Conservation (phyloP, 2,888 invertebrate genomes). For the Parnassius smintheus region DNA sequence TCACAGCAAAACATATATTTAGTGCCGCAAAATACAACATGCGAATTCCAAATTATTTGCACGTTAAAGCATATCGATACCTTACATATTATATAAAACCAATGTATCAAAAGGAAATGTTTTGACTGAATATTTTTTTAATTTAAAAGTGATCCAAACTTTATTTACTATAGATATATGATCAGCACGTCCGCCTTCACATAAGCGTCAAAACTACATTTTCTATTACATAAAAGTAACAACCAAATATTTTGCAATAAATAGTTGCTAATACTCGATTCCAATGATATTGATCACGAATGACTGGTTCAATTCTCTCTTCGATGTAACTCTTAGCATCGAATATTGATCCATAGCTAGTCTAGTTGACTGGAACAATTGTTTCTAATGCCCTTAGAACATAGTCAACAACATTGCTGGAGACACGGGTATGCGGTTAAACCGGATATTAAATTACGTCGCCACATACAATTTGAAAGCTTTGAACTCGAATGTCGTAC, state of each 20-base stretch:
- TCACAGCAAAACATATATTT: background rate
- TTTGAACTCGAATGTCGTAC: slow-evolving; percentile 23
- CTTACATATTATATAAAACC: background rate
- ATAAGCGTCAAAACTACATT: background rate
- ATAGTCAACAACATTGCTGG: slow-evolving; percentile 40
- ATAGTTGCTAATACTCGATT: slow-evolving; percentile 21
- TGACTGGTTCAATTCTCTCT: slow-evolving; percentile 23
- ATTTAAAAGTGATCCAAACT: background rate
- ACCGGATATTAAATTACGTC: slow-evolving; percentile 63
- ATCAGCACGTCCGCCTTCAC: slow-evolving; percentile 3
- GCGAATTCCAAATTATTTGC: background rate
- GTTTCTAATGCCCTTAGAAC: slow-evolving; percentile 28
- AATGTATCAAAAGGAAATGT: background rate
- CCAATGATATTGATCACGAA: slow-evolving; percentile 27
- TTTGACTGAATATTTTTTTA: background rate
- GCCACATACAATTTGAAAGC: slow-evolving; percentile 23
- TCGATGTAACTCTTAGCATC: slow-evolving; percentile 11
- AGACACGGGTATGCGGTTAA: slow-evolving; percentile 48
- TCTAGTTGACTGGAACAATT: slow-evolving; percentile 25
- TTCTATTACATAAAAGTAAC: background rate
- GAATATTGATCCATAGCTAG: slow-evolving; percentile 21
- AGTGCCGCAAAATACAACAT: background rate
- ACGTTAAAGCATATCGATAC: background rate
- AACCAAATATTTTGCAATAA: background rate
- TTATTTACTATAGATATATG: background rate